These are phyloP conservation scores for Limosa lapponica DNA, from an alignment of 2,797 vertebrate species.

Conservation along the genomic window DNA sequence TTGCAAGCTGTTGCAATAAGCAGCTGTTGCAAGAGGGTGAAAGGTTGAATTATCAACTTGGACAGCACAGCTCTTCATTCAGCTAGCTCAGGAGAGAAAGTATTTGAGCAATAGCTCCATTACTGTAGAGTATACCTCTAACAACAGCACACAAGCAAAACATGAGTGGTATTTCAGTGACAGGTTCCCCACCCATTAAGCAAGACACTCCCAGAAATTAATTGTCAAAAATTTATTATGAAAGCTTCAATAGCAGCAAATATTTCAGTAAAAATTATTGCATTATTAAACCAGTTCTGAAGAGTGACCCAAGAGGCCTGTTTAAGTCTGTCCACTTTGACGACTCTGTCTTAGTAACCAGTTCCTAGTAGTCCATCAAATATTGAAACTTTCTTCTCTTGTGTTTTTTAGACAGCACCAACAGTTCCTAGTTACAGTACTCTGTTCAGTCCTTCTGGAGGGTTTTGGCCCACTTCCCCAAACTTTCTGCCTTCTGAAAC, in stretches of 20 bases:
- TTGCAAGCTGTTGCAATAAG: slow-evolving; percentile 80
- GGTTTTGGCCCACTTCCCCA: slow-evolving; percentile 62
- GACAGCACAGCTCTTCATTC: slow-evolving; percentile 57
- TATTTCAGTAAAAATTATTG: slow-evolving; percentile 65
- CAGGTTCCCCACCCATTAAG: slow-evolving; percentile 45
- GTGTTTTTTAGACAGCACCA: slow-evolving; percentile 6
- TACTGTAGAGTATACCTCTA: neutral
- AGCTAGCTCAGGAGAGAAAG: neutral
- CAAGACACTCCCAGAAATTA: slow-evolving; percentile 62
- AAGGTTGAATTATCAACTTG: slow-evolving; percentile 73
- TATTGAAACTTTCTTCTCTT: neutral
- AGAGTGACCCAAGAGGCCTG: slow-evolving; percentile 42
- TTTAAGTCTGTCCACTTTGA: neutral
- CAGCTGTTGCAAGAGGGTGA: slow-evolving; percentile 80
- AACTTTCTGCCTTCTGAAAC: slow-evolving; percentile 67
- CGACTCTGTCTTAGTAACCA: neutral
- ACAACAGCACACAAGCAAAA: neutral
- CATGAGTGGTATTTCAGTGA: slow-evolving; percentile 12
- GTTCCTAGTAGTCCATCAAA: slow-evolving; percentile 18
- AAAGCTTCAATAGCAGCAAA: slow-evolving; percentile 68
- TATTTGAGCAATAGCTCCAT: neutral
- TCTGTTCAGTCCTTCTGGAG: slow-evolving; percentile 51
- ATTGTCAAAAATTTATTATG: slow-evolving; percentile 80
- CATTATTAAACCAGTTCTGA: slow-evolving; percentile 57
- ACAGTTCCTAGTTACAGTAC: slow-evolving; percentile 28